phyloP scores from a whole-genome alignment of 2,113 vertebrate genomes.

The Regulus satrapa region DNA sequence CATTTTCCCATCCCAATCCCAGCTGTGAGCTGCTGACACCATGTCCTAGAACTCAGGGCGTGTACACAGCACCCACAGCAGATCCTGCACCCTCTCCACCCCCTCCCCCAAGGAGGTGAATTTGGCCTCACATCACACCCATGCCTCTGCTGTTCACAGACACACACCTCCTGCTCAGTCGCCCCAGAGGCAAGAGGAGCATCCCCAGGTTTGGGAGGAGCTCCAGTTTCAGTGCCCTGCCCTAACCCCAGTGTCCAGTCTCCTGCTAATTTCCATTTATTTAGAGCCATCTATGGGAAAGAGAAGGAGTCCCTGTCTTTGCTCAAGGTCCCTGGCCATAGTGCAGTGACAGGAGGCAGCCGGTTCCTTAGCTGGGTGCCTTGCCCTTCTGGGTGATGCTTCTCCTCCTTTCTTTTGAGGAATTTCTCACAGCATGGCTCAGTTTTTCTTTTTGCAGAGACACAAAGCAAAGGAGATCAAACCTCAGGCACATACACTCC shows the following conservation, averaged over 20 bases:
- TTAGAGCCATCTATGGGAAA: background rate
- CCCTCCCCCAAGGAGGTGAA: fast-evolving
- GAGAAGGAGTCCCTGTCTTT: background rate
- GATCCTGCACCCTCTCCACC: background rate
- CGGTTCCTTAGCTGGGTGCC: background rate
- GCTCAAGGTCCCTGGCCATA: fast-evolving
- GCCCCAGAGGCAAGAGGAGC: background rate
- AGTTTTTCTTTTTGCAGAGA: background rate
- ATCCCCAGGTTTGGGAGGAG: background rate
- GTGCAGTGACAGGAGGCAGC: background rate
- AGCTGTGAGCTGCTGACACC: background rate
- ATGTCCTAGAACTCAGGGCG: background rate
- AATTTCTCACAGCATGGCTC: background rate
- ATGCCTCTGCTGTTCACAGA: fast-evolving
- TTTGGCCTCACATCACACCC: background rate
- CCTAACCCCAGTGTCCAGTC: background rate
- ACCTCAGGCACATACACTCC: fast-evolving
- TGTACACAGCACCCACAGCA: background rate
- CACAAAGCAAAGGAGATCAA: constrained; percentile 20
- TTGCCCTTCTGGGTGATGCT: background rate
- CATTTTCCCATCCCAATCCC: background rate
- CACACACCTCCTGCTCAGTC: background rate
- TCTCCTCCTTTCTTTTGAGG: background rate
- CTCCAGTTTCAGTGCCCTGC: background rate
- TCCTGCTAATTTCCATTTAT: background rate